Evolutionary conservation across 30 jellyfish, hydroid and myxozoan genomes (phyloP).

Genomic region (Hydractinia echinata): DNA sequence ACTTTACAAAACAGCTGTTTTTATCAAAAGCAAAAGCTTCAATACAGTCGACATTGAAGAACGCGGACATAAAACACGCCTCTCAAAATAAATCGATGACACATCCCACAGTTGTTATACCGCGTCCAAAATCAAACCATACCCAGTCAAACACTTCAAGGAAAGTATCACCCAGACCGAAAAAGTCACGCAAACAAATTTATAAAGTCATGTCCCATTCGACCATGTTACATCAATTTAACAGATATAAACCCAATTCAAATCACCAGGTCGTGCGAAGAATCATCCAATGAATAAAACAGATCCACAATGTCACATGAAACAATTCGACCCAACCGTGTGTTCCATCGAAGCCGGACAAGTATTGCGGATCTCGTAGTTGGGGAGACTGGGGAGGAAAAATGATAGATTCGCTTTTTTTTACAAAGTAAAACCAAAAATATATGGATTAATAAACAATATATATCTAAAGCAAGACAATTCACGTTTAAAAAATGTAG

Average conservation of each 20-base stretch:
- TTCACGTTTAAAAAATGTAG: too few species aligned
- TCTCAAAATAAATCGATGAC: neutral
- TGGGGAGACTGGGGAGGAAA: constrained; percentile 8
- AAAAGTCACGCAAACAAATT: neutral
- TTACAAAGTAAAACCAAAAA: constrained; percentile 6
- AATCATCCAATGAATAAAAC: constrained; percentile 2
- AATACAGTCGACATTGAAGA: neutral
- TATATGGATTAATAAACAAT: neutral
- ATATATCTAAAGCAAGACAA: neutral
- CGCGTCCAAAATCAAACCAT: neutral
- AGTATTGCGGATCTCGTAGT: neutral
- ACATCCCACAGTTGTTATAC: neutral
- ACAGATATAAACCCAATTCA: neutral
- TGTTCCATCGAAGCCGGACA: too few species aligned
- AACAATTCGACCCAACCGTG: neutral
- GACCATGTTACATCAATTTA: neutral
- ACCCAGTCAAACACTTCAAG: neutral
- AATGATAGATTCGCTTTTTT: neutral
- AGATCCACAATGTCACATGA: neutral
- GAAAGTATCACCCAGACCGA: neutral
- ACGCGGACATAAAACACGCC: neutral
- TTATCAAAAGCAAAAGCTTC: neutral
- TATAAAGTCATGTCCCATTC: neutral
- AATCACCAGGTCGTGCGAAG: neutral
- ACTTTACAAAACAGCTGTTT: neutral